Evolutionary conservation across 1,140 invertebrate genomes (phyloP).

Genomic region (Spodoptera litura): DNA sequence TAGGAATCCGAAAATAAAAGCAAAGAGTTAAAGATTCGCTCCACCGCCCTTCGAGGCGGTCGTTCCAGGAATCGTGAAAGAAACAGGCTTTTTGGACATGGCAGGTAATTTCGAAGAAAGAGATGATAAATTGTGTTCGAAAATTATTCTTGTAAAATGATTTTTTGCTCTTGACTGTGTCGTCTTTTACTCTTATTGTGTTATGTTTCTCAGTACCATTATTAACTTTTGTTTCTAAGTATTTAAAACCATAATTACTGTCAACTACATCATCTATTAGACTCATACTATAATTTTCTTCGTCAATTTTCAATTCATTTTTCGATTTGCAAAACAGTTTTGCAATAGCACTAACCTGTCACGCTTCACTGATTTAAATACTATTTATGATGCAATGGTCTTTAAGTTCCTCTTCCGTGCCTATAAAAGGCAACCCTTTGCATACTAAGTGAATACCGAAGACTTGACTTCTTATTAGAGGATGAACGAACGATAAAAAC

Average conservation of each 20-base stretch:
- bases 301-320: slow-evolving; percentile 1
- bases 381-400: slow-evolving; percentile 41
- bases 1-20: slow-evolving; percentile 43
- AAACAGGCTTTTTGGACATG: slow-evolving; percentile 26
- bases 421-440: slow-evolving; percentile 31
- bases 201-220: neutral
- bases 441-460: slow-evolving; percentile 31
- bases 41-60: slow-evolving; percentile 39
- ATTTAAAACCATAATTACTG: neutral
- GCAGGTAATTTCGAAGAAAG: slow-evolving; percentile 29
- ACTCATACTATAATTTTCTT: neutral
- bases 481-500: slow-evolving; percentile 28
- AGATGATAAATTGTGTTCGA: neutral
- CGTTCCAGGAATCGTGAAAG: slow-evolving; percentile 31
- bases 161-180: neutral
- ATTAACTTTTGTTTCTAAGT: neutral
- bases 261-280: neutral
- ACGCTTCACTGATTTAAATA: slow-evolving; percentile 29
- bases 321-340: neutral
- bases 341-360: slow-evolving; percentile 23
- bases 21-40: slow-evolving; percentile 57
- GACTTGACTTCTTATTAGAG: slow-evolving; percentile 7
- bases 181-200: neutral
- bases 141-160: neutral
- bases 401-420: slow-evolving; percentile 39